These are phyloP conservation scores for Torymus texanus DNA, from an alignment of 2,888 invertebrate species.

Conservation along the genomic window DNA sequence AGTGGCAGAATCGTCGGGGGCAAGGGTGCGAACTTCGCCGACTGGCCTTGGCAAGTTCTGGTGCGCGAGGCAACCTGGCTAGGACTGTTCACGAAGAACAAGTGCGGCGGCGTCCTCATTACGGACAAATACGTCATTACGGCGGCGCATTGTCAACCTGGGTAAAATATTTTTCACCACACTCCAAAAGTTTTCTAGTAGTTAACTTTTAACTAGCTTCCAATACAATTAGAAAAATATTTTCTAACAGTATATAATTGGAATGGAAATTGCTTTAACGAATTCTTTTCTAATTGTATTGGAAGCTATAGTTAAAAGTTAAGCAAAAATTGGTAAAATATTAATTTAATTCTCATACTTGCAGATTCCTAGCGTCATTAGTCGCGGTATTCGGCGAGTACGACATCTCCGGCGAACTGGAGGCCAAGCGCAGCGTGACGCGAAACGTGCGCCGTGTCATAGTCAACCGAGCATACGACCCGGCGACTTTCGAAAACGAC, in stretches of 20 bases:
- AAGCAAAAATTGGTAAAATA: background rate
- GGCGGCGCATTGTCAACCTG: constrained; percentile 96
- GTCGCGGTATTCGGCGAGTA: constrained; percentile 94
- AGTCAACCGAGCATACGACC: constrained; percentile 91
- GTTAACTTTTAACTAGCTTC: background rate
- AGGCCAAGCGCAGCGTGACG: constrained; percentile 85
- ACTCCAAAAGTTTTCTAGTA: background rate
- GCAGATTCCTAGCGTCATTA: constrained; percentile 89
- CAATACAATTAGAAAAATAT: background rate
- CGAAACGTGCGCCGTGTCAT: constrained; percentile 91
- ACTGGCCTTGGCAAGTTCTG: constrained; percentile 95
- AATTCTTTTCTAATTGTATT: background rate
- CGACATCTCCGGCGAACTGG: constrained; percentile 90
- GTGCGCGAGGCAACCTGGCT: constrained; percentile 95
- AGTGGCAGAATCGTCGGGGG: constrained; percentile 92
- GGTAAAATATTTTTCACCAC: constrained; percentile 77
- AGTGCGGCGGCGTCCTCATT: constrained; percentile 96
- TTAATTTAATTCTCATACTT: constrained; percentile 37
- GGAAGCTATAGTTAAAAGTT: background rate
- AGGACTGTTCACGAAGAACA: constrained; percentile 94
- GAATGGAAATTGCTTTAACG: too few relatives aligned
- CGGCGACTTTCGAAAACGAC: constrained; percentile 94
- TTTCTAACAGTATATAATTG: background rate
- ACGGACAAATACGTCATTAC: constrained; percentile 91
- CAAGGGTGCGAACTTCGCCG: constrained; percentile 89